A percentile compares a stretch with the other conserved stretches of the same genome.
Evolutionary conservation across 2,113 vertebrate genomes (phyloP).

Genomic region (Acanthochromis polyacanthus): DNA sequence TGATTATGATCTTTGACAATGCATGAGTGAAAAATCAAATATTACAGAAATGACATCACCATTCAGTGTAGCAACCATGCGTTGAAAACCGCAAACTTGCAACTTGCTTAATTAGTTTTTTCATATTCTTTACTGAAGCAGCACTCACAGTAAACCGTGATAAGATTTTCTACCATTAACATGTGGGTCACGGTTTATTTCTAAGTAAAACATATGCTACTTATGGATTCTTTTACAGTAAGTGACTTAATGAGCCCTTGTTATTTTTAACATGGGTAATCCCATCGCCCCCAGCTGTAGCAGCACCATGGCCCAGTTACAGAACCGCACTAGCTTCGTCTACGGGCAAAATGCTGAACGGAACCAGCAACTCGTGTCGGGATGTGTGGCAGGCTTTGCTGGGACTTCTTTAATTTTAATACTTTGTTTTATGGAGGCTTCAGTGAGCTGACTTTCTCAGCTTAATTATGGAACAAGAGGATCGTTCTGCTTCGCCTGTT

Average conservation of each 20-base stretch:
- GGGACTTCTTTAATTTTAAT: neutral
- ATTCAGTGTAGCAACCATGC: no score
- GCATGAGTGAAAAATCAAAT: no score
- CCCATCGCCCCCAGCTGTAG: slow-evolving; percentile 13
- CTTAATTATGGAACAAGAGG: slow-evolving; percentile 23
- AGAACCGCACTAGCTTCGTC: neutral
- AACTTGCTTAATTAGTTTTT: no score
- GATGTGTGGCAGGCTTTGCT: neutral
- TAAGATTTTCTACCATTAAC: neutral
- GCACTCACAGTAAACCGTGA: neutral
- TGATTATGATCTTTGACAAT: no score
- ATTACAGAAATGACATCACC: no score
- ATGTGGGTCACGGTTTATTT: neutral
- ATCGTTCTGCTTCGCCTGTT: slow-evolving; percentile 19
- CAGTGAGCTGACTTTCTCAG: slow-evolving; percentile 1
- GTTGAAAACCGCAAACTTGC: no score
- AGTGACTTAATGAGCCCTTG: slow-evolving; percentile 6
- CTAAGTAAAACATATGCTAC: neutral
- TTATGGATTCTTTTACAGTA: neutral
- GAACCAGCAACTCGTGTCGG: neutral
- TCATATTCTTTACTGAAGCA: neutral
- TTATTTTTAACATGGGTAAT: slow-evolving; percentile 32
- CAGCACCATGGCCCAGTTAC: slow-evolving; percentile 19
- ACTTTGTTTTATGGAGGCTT: neutral
- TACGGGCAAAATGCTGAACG: neutral